These are phyloP conservation scores for Pipa parva DNA, from an alignment of 2,113 vertebrate species.

Conservation along the genomic window DNA sequence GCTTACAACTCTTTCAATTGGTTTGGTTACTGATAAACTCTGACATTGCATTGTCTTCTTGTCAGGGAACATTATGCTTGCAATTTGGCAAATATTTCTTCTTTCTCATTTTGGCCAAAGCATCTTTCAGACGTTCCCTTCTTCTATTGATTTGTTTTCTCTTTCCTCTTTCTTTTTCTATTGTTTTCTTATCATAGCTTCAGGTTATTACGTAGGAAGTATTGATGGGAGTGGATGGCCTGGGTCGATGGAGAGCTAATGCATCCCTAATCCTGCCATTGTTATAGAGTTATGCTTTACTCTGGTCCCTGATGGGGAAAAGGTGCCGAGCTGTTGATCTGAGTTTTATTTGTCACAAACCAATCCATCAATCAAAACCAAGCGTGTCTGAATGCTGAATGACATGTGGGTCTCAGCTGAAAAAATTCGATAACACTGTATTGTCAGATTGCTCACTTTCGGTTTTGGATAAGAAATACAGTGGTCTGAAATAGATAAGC, in stretches of 20 bases:
- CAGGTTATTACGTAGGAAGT: slow-evolving; percentile 97
- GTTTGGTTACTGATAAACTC: slow-evolving; percentile 60
- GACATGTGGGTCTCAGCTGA: slow-evolving; percentile 95
- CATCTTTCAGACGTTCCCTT: slow-evolving; percentile 70
- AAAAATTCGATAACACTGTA: slow-evolving; percentile 97
- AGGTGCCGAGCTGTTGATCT: slow-evolving; percentile 95
- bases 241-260: slow-evolving; percentile 95
- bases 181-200: slow-evolving; percentile 99
- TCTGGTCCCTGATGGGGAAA: slow-evolving; percentile 79
- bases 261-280: slow-evolving; percentile 99
- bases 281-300: slow-evolving; percentile 89
- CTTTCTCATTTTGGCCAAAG: slow-evolving; percentile 68
- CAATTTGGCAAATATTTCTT: slow-evolving; percentile 61
- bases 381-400: slow-evolving; percentile 81
- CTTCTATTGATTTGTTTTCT: slow-evolving; percentile 92
- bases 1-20: slow-evolving; percentile 54
- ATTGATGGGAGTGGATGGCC: slow-evolving; percentile 92
- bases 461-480: slow-evolving; percentile 91
- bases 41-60: slow-evolving; percentile 65
- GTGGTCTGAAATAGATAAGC: slow-evolving; percentile 98
- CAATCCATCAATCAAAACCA: slow-evolving; percentile 96
- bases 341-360: slow-evolving; percentile 90
- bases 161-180: slow-evolving; percentile 76
- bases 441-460: slow-evolving; percentile 82
- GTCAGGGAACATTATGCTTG: slow-evolving; percentile 71